Evolutionary conservation across 2,797 vertebrate genomes (phyloP).

Genomic region (Saxicola maurus): DNA sequence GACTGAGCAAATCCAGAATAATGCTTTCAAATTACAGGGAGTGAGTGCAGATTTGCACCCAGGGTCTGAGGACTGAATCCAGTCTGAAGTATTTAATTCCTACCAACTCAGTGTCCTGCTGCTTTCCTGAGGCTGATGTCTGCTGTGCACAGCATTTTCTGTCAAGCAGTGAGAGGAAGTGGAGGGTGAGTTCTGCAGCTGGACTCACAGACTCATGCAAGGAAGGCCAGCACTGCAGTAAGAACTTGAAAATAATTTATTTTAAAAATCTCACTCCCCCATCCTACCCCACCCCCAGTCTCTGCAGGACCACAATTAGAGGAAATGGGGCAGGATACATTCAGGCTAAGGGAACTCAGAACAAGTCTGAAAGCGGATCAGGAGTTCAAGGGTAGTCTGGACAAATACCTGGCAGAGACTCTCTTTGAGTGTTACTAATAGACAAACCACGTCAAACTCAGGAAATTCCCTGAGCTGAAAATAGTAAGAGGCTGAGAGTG

Average conservation of each 20-base stretch:
- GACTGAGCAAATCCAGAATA: neutral
- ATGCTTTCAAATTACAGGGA: neutral
- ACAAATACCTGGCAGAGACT: neutral
- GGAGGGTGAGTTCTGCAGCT: conserved; percentile 19
- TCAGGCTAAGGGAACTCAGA: neutral
- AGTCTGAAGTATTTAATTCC: neutral
- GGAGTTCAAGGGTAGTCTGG: neutral
- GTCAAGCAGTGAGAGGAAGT: neutral
- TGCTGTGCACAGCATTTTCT: neutral
- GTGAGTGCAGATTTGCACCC: neutral
- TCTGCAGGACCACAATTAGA: neutral
- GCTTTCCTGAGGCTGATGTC: conserved; percentile 3
- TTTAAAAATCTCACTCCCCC: neutral
- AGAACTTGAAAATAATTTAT: neutral
- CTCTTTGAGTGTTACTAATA: neutral
- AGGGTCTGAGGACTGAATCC: neutral
- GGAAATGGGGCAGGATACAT: conserved; percentile 3
- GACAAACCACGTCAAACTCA: neutral
- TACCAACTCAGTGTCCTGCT: neutral
- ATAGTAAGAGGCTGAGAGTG: neutral
- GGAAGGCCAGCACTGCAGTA: neutral
- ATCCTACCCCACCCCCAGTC: no score
- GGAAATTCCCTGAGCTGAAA: conserved; percentile 25
- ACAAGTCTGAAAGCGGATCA: neutral
- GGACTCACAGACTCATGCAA: neutral